phyloP scores from a whole-genome alignment of 1,140 invertebrate species.

The Bombus superbus region DNA sequence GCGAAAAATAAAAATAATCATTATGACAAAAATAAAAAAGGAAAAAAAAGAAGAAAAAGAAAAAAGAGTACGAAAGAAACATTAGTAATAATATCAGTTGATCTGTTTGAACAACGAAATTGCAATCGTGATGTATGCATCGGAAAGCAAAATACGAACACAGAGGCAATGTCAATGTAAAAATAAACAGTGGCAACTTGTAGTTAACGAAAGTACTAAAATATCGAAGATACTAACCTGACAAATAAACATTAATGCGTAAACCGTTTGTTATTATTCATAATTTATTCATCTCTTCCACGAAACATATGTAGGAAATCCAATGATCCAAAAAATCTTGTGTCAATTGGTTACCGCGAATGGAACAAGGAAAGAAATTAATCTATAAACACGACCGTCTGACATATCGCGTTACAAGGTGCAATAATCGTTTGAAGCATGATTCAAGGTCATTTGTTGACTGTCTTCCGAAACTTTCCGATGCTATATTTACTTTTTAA shows the following conservation, averaged over 20 bases:
- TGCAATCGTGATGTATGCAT: not conserved
- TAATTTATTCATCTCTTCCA: conserved; percentile 7
- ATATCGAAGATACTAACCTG: conserved; percentile 45
- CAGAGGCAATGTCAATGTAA: conserved; percentile 15
- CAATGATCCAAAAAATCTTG: not conserved
- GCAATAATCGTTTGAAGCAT: conserved; percentile 64
- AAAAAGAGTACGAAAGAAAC: no score
- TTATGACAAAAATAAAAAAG: not conserved
- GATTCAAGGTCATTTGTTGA: conserved; percentile 61
- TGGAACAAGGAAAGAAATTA: not conserved
- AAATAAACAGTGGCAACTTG: conserved; percentile 37
- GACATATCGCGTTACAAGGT: conserved; percentile 66
- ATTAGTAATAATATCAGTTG: not conserved
- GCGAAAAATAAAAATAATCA: not conserved
- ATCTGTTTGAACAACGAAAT: not conserved
- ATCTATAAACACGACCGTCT: conserved; percentile 41
- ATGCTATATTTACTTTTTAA: not conserved
- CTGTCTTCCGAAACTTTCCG: conserved; percentile 3
- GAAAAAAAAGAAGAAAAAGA: not conserved
- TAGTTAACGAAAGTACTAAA: conserved; percentile 26
- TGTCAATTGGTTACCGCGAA: conserved; percentile 7
- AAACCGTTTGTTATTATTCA: conserved; percentile 27
- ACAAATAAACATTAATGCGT: not conserved
- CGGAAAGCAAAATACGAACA: conserved; percentile 25
- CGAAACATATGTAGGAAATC: not conserved